phyloP scores from a whole-genome alignment of 1,140 invertebrate species.

The Drosophila cardini region DNA sequence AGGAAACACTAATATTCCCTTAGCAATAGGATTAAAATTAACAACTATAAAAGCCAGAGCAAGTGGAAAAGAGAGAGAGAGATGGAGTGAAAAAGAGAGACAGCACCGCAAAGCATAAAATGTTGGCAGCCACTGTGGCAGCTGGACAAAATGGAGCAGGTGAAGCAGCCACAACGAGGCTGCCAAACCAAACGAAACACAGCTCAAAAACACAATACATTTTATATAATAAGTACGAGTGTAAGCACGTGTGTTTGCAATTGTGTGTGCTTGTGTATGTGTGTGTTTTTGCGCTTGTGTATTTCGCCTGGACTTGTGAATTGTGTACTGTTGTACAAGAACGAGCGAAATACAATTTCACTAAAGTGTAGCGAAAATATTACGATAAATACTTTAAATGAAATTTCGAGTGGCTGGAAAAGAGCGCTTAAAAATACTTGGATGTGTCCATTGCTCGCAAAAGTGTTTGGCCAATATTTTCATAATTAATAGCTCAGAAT shows the following conservation, averaged over 20 bases:
- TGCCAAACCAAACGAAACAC: constrained; percentile 37
- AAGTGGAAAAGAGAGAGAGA: not conserved
- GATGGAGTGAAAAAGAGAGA: not conserved
- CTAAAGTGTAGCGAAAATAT: constrained; percentile 76
- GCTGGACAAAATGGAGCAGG: constrained; percentile 28
- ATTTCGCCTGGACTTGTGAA: constrained; percentile 29
- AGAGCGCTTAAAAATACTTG: constrained; percentile 42
- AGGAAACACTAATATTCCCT: constrained; percentile 17
- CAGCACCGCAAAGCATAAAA: constrained; percentile 19
- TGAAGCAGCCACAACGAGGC: constrained; percentile 23
- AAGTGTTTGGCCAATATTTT: constrained; percentile 75
- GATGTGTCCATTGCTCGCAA: constrained; percentile 29
- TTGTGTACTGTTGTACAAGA: constrained; percentile 22
- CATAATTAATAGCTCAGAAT: constrained; percentile 72
- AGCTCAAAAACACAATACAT: constrained; percentile 52
- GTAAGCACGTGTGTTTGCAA: constrained; percentile 12
- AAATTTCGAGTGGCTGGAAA: constrained; percentile 65
- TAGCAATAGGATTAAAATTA: constrained; percentile 19
- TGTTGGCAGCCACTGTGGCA: constrained; percentile 33
- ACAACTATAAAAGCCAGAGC: not conserved
- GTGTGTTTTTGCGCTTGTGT: constrained; percentile 7
- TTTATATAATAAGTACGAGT: constrained; percentile 35
- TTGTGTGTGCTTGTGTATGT: constrained; percentile 11
- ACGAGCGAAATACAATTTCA: constrained; percentile 61
- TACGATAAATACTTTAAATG: constrained; percentile 76